A percentile compares a stretch with the other conserved stretches of the same genome.
Conservation (phyloP, 2,797 vertebrate species). For the Urocyon cinereoargenteus region DNA sequence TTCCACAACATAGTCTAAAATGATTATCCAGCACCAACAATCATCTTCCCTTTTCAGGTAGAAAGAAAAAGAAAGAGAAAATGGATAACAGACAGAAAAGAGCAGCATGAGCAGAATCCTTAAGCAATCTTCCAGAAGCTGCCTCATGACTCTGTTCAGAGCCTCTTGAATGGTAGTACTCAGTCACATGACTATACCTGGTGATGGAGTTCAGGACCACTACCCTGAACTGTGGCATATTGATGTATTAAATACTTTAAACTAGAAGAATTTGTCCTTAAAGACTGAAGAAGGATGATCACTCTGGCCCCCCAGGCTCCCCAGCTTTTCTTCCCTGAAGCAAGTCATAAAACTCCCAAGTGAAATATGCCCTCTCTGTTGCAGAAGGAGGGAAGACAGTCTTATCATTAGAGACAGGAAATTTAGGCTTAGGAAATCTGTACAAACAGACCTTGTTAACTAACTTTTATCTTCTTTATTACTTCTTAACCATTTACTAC, state of each 20-base stretch:
- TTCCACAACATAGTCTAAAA: neutral
- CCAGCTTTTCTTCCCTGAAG: neutral
- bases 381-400: neutral
- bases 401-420: neutral
- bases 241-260: neutral
- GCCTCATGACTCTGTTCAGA: neutral
- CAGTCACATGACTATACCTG: neutral
- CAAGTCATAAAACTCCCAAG: neutral
- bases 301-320: neutral
- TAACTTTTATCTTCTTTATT: neutral
- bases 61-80: neutral
- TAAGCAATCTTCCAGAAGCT: neutral
- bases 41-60: neutral
- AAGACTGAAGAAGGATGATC: neutral
- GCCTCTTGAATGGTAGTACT: neutral
- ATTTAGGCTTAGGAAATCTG: neutral
- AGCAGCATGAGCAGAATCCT: neutral
- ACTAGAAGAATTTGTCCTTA: neutral
- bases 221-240: neutral
- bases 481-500: neutral
- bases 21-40: neutral
- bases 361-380: neutral
- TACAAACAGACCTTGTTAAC: neutral
- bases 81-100: neutral
- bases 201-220: neutral